Conservation (phyloP, 1,140 invertebrate genomes). For the Akabosia matsudoensis region DNA sequence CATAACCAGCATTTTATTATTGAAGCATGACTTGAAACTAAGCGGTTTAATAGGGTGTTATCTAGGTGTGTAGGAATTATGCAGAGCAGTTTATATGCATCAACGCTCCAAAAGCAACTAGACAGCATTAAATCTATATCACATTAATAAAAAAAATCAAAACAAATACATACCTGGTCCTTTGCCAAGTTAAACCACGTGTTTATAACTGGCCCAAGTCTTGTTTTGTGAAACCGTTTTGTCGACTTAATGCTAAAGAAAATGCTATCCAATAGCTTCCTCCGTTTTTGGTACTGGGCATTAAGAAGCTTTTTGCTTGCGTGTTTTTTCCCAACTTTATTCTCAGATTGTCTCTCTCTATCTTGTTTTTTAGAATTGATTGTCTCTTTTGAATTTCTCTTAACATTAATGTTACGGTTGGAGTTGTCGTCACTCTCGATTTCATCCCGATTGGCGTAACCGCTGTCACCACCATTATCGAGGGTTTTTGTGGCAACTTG, state of each 20-base stretch:
- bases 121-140: neutral
- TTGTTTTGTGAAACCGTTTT: conserved; percentile 74
- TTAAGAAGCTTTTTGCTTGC: neutral
- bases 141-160: neutral
- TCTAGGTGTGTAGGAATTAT: no score
- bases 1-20: neutral
- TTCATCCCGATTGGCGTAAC: conserved; percentile 2
- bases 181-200: conserved; percentile 90
- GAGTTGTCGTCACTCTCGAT: neutral
- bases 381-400: neutral
- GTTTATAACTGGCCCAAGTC: conserved; percentile 80
- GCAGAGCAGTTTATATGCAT: no score
- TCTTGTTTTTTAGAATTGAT: neutral
- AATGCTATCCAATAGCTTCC: conserved; percentile 66
- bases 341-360: conserved; percentile 2
- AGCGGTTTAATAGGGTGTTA: neutral
- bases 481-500: neutral
- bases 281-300: conserved; percentile 11
- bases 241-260: conserved; percentile 95
- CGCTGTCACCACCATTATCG: neutral
- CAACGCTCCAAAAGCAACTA: no score
- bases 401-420: neutral
- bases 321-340: no score
- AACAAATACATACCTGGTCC: conserved; percentile 68
- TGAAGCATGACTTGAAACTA: neutral